Evolutionary conservation across 2,113 vertebrate species (phyloP), one percentile per base, ranked within the genome.

Genomic region (Nannobrachium achirus): DNA sequence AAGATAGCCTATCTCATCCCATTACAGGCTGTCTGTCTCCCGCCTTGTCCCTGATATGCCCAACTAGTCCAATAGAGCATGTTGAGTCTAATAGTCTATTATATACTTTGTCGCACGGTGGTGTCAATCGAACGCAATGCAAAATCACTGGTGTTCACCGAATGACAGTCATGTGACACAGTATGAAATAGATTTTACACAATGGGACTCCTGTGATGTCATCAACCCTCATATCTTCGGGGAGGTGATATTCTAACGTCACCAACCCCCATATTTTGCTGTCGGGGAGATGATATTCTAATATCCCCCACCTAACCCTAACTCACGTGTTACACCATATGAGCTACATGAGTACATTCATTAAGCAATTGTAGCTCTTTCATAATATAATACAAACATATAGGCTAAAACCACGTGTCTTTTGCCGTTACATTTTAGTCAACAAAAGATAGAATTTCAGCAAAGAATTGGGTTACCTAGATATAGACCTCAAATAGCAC

Each of bases 1-100:
- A 91, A 91, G 92, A 94, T 93, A 93, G 75, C 70, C 73, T 93
- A 93, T 93, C 93, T 71, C 85, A 83, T 91, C 86, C 82, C 84
- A 83, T 89, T 88, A 86, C 87, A 87, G 84, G 81, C 84, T 75
- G 87, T 66, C 86, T 46, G 83, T 83, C 88, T 93, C 86, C 86
- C 64, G 80, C 82, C 87, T 86, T 72, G 83, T 90, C 79, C 82
- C 79, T 7, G 82, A 86, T 86, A 87, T 59, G 86, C 75, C 87
- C 49, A 68, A 88, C 71, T 33, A 33, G 75, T 83, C 66, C 71
- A 83, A 65, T 59, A 59, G 68, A 65, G 73, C 57, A 68, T 67
- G 80, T 79, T 33, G 25, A 33, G 25, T 33, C 25, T 33, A 33
- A 4, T 33, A 33, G 25, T 33, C 25, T 33, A 33, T 33, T 33